Percentiles rank a stretch among this genome's conserved stretches.
Evolutionary conservation across 2,113 vertebrate genomes (phyloP).

Genomic region (Heterotis niloticus): DNA sequence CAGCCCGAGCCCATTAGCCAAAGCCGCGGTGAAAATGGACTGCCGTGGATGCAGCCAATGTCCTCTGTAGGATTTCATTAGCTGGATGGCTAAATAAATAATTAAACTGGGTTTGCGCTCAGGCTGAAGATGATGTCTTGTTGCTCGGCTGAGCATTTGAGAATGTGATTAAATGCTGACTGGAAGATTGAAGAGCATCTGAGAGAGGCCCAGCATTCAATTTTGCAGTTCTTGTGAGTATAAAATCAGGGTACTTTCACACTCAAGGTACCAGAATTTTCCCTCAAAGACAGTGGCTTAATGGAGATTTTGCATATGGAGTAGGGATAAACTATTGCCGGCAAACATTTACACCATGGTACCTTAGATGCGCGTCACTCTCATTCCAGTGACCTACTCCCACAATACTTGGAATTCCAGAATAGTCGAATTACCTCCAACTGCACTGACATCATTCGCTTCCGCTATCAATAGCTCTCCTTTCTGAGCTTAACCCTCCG

Average conservation of each 20-base stretch:
- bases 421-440: background rate
- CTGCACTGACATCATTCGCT: background rate
- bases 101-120: constrained; percentile 19
- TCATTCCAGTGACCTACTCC: background rate
- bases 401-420: background rate
- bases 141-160: constrained; percentile 22
- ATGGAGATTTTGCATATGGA: background rate
- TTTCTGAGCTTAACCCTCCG: background rate
- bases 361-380: background rate
- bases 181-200: constrained; percentile 8
- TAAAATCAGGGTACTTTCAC: background rate
- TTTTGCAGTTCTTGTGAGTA: constrained; percentile 11
- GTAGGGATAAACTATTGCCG: background rate
- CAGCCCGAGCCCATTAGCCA: background rate
- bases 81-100: constrained; percentile 27
- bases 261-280: background rate
- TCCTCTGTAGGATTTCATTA: constrained; percentile 32
- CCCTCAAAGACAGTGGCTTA: too few relatives aligned
- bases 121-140: constrained; percentile 28
- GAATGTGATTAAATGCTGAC: constrained; percentile 22
- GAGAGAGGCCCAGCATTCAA: constrained; percentile 11
- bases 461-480: background rate
- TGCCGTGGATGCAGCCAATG: constrained; percentile 24
- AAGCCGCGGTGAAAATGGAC: constrained; percentile 41
- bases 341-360: background rate